Base-by-base conservation (phyloP, 2,888 invertebrate genomes). In the Acronicta psi region DNA sequence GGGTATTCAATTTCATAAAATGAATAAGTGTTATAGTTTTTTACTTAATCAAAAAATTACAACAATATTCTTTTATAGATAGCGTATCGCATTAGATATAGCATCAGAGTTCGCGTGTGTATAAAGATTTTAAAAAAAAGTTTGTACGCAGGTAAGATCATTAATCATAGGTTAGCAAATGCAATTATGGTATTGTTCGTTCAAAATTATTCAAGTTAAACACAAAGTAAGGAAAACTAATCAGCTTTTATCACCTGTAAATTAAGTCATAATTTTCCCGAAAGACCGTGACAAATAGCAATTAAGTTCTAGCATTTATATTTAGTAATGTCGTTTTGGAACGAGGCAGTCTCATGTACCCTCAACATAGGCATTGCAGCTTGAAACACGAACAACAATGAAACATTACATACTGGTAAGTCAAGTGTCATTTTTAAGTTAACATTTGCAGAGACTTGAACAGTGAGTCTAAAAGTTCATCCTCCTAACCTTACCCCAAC, bases 371-470 rank as follows among this genome's bases (percentile, higher is more conserved):
- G 44, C 64, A 52, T 40, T 43, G 20, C n/a, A 65, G 23, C 65
- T 65, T 45, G 42, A 23, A 34, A 46, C 42, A 18, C n/a, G 29
- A 25, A 17, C 9, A 18, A 53, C 49, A 38, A 65, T 59, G 65
- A 65, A 50, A 54, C 34, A 42, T 25, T n/a, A 18, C 18, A 16
- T 34, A 25, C 44, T 46, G 65, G 65, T 65, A 45, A 65, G 65
- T 62, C 13, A 7, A 17, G 18, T 41, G 37, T 7, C 14, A 13
- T 41, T 16, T 23, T 18, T 34, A 0, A 16, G 11, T 20, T n/a
- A n/a, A 13, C 31, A 31, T 31, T 13, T n/a, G 31, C 2, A 29
- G 23, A 7, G 23, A 20, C 20, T 20, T 20, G 20, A 20, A 7
- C 7, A 23, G 7, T 23, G 9, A 25, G 1, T 9, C 10, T 25